These are phyloP conservation scores for Drosophila rufa DNA, from an alignment of 1,140 invertebrate species.

Conservation along the genomic window DNA sequence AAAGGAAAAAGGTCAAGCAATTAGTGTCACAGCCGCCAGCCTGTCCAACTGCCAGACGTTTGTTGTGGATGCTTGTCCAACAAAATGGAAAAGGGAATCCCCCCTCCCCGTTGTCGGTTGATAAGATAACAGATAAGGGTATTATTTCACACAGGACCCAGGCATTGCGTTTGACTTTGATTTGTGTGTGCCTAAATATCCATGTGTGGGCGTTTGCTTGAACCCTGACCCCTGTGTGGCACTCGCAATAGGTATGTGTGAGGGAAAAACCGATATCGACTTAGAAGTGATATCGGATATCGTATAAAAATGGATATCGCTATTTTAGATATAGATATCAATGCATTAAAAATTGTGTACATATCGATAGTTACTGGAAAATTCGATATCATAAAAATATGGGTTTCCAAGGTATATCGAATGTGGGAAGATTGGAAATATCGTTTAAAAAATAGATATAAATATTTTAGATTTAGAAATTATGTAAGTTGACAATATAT, in stretches of 20 bases:
- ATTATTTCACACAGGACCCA: conserved; percentile 32
- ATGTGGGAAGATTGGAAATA: neutral
- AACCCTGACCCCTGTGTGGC: conserved; percentile 51
- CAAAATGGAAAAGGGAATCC: conserved; percentile 16
- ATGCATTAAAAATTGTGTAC: too few relatives aligned
- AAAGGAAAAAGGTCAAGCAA: conserved; percentile 71
- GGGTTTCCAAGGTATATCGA: neutral
- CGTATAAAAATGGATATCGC: too few relatives aligned
- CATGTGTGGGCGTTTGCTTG: conserved; percentile 29
- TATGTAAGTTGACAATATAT: too few relatives aligned
- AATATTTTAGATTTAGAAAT: too few relatives aligned
- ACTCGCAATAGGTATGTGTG: conserved; percentile 3
- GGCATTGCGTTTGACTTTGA: conserved; percentile 47
- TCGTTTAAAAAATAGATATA: too few relatives aligned
- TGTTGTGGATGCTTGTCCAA: conserved; percentile 53
- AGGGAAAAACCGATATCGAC: too few relatives aligned
- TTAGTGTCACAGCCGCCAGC: conserved; percentile 65
- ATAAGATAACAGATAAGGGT: conserved; percentile 59
- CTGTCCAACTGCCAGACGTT: conserved; percentile 36
- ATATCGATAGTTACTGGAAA: too few relatives aligned
- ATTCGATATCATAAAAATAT: neutral
- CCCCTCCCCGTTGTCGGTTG: conserved; percentile 19
- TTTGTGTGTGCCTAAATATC: conserved; percentile 45
- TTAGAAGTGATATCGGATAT: too few relatives aligned
- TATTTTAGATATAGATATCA: too few relatives aligned